Percentiles rank a stretch among this genome's conserved stretches.
phyloP scores from a whole-genome alignment of 2,113 vertebrate species.

The Thamnophis sirtalis region DNA sequence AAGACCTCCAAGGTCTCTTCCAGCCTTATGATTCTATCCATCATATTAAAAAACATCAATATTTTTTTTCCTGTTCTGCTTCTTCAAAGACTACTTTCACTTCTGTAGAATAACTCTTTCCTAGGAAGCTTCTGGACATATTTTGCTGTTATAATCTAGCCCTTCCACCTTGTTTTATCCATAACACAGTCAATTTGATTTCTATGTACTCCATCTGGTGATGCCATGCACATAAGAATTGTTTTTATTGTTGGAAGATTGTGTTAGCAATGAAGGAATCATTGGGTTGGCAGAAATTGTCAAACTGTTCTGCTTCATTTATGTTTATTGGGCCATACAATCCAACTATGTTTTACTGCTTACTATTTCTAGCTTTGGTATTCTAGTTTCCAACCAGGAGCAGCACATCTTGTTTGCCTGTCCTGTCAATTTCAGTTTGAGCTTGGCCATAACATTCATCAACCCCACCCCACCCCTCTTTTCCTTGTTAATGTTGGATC shows the following conservation, averaged over 20 bases:
- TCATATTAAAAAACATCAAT: background rate
- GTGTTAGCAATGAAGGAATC: background rate
- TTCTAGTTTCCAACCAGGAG: background rate
- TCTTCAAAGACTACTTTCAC: background rate
- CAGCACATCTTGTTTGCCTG: background rate
- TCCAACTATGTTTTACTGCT: background rate
- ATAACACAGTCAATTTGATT: background rate
- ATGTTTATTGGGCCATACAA: background rate
- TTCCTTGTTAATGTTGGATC: background rate
- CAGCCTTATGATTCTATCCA: background rate
- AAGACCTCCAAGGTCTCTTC: background rate
- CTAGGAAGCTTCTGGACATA: background rate
- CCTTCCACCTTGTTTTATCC: background rate
- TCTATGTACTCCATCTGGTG: background rate
- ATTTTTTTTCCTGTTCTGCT: background rate
- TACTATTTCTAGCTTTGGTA: background rate
- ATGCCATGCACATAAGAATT: background rate
- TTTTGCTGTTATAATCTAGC: background rate
- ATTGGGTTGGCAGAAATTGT: background rate
- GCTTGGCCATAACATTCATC: background rate
- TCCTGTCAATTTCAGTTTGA: background rate
- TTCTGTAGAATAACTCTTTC: background rate
- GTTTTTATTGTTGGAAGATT: background rate
- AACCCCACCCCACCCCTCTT: background rate
- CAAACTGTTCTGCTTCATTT: background rate